Evolutionary conservation across 92 coral and sea anemone genomes (phyloP), one percentile per base, ranked within the genome.

Genomic region (Palythoa heliodiscus): DNA sequence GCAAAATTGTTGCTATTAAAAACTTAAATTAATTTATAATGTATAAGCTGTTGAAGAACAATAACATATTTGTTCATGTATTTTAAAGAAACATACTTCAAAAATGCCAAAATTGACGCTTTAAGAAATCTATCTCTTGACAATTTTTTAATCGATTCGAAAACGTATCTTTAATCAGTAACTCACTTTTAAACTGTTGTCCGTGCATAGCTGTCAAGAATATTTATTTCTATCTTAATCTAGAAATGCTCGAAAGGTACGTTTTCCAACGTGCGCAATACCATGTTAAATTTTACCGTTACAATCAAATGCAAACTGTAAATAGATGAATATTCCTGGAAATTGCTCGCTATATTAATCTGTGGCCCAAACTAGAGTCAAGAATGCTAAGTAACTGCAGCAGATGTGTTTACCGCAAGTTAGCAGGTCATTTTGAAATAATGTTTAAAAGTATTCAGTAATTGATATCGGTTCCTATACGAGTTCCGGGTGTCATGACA

Each of bases 401-500:
- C 53, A 47, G 19, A 19, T 55, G 29, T 43, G 77, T 50, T 47
- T 73, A 13, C 54, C 23, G 67, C 47, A 52, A 25, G 66, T 22
- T 23, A 52, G 64, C 19, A 38, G 81, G 25, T 54, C 22, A 53
- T 53, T 76, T 53, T 43, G 3, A 22, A 25, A 23, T 13, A 53
- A 52, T 14, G 64, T 76, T 23, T 24, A 52, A 76, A 76, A 53
- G 81, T 52, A 76, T 76, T 76, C 67, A 53, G 81, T 52, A 76
- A 76, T 52, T 35, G 81, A 72, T 76, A 37, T 20, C 64, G 60
- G 39, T 73, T 22, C n/a, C 60, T 50, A 6, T n/a, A n/a, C 48
- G 37, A 73, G 17, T 73, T 73, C 78, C 78, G 78, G 78, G 78
- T 73, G 78, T 73, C 58, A 22, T n/a, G 20, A 48, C 15, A 48